Base-by-base conservation (phyloP, 1,140 invertebrate species). In the Zaprionus nigranus region DNA sequence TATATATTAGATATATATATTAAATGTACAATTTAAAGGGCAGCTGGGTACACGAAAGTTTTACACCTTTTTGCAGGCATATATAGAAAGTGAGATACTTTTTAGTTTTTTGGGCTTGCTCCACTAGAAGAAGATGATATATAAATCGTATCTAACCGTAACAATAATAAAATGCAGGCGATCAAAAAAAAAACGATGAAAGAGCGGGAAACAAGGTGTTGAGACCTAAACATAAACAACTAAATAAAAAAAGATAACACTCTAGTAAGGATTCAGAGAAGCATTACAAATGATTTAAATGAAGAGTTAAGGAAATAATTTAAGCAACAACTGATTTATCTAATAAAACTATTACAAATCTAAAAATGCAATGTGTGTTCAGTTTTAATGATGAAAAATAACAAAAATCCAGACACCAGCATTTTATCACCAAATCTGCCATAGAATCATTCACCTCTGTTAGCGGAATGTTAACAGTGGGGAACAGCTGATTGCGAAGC, bases 291-390 rank as follows among this genome's bases (percentile, higher is more conserved):
- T 56, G 64, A 74, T 69, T 53, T 46, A 46, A 65, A 68, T 82
- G 63, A 75, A 79, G 72, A 84, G 66, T 68, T 78, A 74, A 81
- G 75, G 61, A 88, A 49, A 49, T 76, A 90, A 59, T 82, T 77
- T 81, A 72, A 81, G 78, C 72, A 69, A 66, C 72, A 72, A 88
- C 78, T 82, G 78, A 88, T 87, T 83, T 81, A 81, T 87, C 58
- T 71, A 81, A 88, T 90, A 90, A 88, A 76, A 79, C 60, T 79
- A 78, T 78, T 69, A 24, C 80, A 73, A 81, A 76, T 49, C 17
- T 5, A 54, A 54, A 67, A 66, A 58, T 58, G 54, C 38, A 58
- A 30, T 64, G 28, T 53, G 12, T 62, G 4, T 62, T 46, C 24
- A 49, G 5, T 5, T 63, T 40, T 34, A 7, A 40, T n/a, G 15